Base-by-base conservation (phyloP, 2,797 vertebrate genomes). In the Pantherophis vulpinus region DNA sequence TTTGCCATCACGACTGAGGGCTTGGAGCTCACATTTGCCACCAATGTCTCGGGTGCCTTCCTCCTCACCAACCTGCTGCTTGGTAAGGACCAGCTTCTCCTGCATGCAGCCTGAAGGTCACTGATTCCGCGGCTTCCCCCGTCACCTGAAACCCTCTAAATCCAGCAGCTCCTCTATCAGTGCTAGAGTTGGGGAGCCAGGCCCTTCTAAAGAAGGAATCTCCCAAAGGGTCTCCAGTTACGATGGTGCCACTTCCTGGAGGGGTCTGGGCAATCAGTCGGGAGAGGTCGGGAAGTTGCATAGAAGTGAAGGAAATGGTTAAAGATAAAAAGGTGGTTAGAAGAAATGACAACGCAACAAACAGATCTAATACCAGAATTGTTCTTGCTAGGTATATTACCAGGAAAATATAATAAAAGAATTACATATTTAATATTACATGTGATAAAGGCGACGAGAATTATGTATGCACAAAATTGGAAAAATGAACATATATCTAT, bases 21-120 rank as follows among this genome's bases (percentile, higher is more conserved):
- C 0, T 94, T 99, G 93, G 98, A 99, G 0, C 9, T 91, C 87
- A 97, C 97, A 14, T 99, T 99, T 60, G 96, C 98, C 95, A 98
- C 98, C 91, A 99, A 99, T 94, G 98, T 98, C 93, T 88, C 98
- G 54, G 99, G 98, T 2, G 97, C 98, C 0, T 99, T 99, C 95
- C 98, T 99, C 92, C 98, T 99, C 94, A 99, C 99, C 95, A 98
- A 97, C 96, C 97, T 98, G 70, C 98, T 99, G 54, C 97, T 98
- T 94, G 98, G 98, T 99, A 96, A 97, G 60, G 61, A 87, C 66
- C 61, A 10, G 79, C 79, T 18, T 8, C 11, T 42, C 70, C 23
- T 18, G 87, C 88, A 47, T 37, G 54, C 32, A 42, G 4, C 14
- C 37, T 18, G 56, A 3, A 18, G 16, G 2, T 0, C 3, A 18